phyloP scores from a whole-genome alignment of 2,888 invertebrate genomes.

The Phytoseiulus persimilis region DNA sequence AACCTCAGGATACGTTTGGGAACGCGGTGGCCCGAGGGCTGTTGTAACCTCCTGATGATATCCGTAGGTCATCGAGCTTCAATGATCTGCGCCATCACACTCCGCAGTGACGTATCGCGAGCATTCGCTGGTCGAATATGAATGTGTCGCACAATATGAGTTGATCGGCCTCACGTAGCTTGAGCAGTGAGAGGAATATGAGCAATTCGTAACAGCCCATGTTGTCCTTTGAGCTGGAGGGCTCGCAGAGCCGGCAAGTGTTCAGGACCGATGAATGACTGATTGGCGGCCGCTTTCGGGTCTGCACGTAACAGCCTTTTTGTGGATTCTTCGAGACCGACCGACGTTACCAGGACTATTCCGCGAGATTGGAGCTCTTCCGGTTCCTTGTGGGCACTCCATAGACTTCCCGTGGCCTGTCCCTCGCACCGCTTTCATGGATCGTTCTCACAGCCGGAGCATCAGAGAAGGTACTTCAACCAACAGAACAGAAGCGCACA shows the following conservation, averaged over 20 bases:
- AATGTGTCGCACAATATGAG: not conserved
- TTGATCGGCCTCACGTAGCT: not conserved
- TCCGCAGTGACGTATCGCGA: not conserved
- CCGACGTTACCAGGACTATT: not conserved
- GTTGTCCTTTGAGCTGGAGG: not conserved
- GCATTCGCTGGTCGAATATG: not conserved
- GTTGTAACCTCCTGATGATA: too few species aligned
- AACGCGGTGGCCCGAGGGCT: too few species aligned
- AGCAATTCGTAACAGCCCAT: not conserved
- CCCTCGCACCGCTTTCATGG: too few species aligned
- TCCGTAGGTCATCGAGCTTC: not conserved
- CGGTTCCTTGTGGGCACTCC: too few species aligned
- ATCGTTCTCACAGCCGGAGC: not conserved
- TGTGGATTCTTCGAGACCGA: not conserved
- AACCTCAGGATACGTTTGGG: too few species aligned
- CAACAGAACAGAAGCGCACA: not conserved
- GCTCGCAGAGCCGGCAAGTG: not conserved
- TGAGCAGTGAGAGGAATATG: not conserved
- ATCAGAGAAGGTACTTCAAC: not conserved
- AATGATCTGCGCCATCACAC: not conserved
- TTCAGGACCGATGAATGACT: not conserved
- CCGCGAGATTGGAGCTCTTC: not conserved
- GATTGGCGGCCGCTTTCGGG: not conserved
- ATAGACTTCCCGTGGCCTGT: not conserved
- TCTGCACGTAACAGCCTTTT: not conserved